Base-by-base conservation (phyloP, 2,113 vertebrate genomes). In the Bucco capensis region DNA sequence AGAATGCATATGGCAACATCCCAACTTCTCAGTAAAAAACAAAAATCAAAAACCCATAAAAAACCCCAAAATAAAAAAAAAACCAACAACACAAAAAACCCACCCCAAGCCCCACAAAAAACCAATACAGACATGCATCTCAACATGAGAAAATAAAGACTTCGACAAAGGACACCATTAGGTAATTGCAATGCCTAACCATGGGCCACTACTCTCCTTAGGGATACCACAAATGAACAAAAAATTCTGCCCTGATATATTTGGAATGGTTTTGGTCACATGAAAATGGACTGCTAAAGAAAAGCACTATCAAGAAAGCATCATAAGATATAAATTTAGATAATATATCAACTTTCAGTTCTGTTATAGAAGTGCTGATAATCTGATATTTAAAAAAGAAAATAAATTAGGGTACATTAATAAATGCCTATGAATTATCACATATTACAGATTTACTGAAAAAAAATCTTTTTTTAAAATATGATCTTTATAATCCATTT, bases 401-500 rank as follows among this genome's bases (percentile, higher is more conserved):
- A 94, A 76, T 8, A 85, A 86, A 77, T 50, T 22, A 62, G 10
- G 12, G 12, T 50, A 35, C 8, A 25, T 44, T 22, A 83, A 67
- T 30, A 27, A 86, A 60, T 37, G 49, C 8, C 19, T 65, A 35
- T 37, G 30, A 92, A 84, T 89, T 80, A 74, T 33, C 58, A 77
- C 27, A 44, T 54, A 66, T 9, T 70, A 58, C 14, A 56, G 18
- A 86, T 73, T 56, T 60, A 80, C 22, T 49, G 38, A 72, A 70
- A 76, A 77, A 37, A 30, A 57, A 64, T 71, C 28, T 71, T 28
- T 51, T 42, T 19, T 38, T 24, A 8, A 5, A 21, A 40, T 37
- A 44, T 61, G 73, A 86, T 94, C 49, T 89, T 12, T 51, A 28
- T 79, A 89, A 95, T 88, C 62, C 27, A 73, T 86, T 89, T 51